These are phyloP conservation scores for Aphaenogaster rudis DNA, from an alignment of 1,140 invertebrate genomes.

Conservation along the genomic window DNA sequence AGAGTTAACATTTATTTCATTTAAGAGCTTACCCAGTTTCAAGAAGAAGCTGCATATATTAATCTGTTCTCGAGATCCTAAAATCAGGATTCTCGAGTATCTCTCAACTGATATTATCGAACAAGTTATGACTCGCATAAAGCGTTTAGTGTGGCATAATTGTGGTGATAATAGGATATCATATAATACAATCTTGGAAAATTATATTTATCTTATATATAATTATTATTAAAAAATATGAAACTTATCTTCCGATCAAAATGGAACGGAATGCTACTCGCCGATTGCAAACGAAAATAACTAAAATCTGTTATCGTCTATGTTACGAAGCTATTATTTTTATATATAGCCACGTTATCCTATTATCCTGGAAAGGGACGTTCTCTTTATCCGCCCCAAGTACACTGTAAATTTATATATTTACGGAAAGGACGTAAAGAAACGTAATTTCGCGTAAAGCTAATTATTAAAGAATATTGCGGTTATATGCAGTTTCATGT, in stretches of 20 bases:
- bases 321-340: conserved; percentile 43
- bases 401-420: conserved; percentile 37
- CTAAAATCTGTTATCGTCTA: background rate
- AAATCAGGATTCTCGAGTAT: conserved; percentile 39
- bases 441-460: conserved; percentile 7
- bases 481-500: background rate
- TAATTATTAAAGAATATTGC: conserved; percentile 30
- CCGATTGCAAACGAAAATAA: background rate
- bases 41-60: conserved; percentile 38
- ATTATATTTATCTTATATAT: background rate
- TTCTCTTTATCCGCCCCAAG: conserved; percentile 4
- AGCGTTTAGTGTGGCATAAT: conserved; percentile 14
- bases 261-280: background rate
- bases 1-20: conserved; percentile 53
- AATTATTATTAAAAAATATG: conserved; percentile 16
- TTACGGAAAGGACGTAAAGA: conserved; percentile 24
- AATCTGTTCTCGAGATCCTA: conserved; percentile 44
- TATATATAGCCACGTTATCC: conserved; percentile 29
- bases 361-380: conserved; percentile 14
- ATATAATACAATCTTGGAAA: background rate
- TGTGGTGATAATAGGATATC: conserved; percentile 11
- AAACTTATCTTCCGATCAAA: conserved; percentile 12
- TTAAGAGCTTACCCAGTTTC: conserved; percentile 47
- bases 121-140: conserved; percentile 38
- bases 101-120: conserved; percentile 44